Conservation (phyloP, 1,140 invertebrate species). For the Asobara japonica region DNA sequence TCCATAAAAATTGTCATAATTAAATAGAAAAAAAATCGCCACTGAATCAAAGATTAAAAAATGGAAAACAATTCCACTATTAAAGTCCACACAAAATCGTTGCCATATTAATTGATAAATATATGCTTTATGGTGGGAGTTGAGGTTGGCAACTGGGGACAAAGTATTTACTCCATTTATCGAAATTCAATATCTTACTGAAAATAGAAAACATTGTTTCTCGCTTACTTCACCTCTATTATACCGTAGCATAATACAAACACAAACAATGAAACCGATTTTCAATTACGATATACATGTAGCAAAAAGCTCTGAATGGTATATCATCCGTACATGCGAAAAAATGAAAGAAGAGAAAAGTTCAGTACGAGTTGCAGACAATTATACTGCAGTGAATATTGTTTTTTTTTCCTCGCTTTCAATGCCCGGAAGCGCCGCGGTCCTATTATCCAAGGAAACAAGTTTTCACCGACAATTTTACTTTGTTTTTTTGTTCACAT, state of each 20-base stretch:
- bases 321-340: neutral
- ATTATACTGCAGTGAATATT: neutral
- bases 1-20: too few species aligned
- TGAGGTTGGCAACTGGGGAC: too few species aligned
- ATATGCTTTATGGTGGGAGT: too few species aligned
- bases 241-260: neutral
- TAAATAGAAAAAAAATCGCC: too few species aligned
- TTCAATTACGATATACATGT: constrained; percentile 3
- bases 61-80: too few species aligned
- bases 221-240: neutral
- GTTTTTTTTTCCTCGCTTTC: neutral
- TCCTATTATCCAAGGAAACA: neutral
- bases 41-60: too few species aligned
- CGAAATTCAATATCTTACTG: neutral
- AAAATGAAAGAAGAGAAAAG: constrained; percentile 1
- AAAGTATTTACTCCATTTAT: neutral
- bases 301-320: neutral
- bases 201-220: neutral
- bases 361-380: neutral
- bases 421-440: constrained; percentile 2
- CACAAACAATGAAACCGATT: neutral
- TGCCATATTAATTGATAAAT: too few species aligned
- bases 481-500: constrained; percentile 1
- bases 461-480: constrained; percentile 22
- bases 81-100: too few species aligned